Percentiles rank a stretch among this genome's conserved stretches.
Conservation (phyloP, 2,797 vertebrate genomes). For the Balearica regulorum region DNA sequence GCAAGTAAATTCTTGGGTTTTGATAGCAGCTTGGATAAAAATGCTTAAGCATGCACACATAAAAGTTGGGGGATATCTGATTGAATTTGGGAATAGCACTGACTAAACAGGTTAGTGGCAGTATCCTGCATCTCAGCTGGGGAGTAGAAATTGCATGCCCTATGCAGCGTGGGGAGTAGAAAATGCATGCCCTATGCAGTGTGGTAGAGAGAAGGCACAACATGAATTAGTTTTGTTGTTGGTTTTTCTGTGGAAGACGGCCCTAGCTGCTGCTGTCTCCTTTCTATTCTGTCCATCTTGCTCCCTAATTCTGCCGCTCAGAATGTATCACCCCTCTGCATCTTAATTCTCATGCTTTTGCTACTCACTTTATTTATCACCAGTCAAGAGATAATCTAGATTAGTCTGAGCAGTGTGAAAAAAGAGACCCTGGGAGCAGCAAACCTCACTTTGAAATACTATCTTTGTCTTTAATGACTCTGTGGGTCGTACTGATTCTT, state of each 20-base stretch:
- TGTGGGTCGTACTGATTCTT: not conserved
- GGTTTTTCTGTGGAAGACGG: not conserved
- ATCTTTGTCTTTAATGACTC: not conserved
- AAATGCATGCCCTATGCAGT: not conserved
- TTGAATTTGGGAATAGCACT: not conserved
- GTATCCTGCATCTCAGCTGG: not conserved
- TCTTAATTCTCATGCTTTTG: not conserved
- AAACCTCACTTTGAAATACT: not conserved
- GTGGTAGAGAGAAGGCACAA: not conserved
- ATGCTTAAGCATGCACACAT: rapidly evolving
- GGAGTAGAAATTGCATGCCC: not conserved
- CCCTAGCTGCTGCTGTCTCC: not conserved
- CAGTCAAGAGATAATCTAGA: not conserved
- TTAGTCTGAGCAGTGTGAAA: not conserved
- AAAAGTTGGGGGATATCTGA: not conserved
- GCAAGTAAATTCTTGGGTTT: not conserved
- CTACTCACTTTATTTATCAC: not conserved
- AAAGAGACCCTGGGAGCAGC: not conserved
- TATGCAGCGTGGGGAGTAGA: not conserved
- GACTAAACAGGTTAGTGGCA: not conserved
- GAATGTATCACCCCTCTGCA: not conserved
- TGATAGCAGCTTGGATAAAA: not conserved
- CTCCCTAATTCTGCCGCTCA: not conserved
- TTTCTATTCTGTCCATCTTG: not conserved
- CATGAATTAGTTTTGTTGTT: not conserved